These are phyloP conservation scores for Phyllostomus discolor DNA, from an alignment of 2,113 vertebrate species.

Conservation along the genomic window DNA sequence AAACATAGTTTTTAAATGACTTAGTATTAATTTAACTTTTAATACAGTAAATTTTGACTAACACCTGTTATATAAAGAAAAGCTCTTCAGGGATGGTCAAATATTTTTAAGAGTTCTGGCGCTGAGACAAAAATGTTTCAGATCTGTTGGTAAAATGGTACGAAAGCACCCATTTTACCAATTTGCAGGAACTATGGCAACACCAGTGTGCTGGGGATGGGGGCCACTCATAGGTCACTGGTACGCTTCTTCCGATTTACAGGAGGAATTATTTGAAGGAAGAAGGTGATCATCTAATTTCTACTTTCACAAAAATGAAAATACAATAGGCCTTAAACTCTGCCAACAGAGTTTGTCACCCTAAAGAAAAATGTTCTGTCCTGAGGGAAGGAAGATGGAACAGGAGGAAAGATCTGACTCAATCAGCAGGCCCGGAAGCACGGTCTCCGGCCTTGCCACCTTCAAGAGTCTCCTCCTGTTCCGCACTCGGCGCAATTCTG, in stretches of 20 bases:
- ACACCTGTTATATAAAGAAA: neutral
- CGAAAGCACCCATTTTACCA: too few relatives aligned
- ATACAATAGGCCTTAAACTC: neutral
- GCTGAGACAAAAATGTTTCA: neutral
- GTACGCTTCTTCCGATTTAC: neutral
- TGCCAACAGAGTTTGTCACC: neutral
- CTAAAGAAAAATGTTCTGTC: neutral
- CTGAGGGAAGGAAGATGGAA: neutral
- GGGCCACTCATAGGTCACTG: neutral
- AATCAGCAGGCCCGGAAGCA: neutral
- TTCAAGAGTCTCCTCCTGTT: neutral
- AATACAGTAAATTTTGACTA: neutral
- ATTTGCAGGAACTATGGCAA: neutral
- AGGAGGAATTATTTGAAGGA: neutral
- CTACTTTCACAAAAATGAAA: constrained; percentile 16
- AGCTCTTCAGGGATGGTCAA: neutral
- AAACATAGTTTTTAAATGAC: neutral
- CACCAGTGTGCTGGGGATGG: neutral
- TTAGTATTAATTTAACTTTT: constrained; percentile 8
- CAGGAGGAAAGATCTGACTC: neutral
- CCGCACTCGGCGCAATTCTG: neutral
- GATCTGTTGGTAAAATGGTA: neutral
- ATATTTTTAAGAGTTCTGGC: neutral
- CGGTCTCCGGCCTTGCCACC: neutral
- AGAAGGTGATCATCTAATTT: neutral